phyloP scores from a whole-genome alignment of 1,140 invertebrate species.

The Theocolax elegans region DNA sequence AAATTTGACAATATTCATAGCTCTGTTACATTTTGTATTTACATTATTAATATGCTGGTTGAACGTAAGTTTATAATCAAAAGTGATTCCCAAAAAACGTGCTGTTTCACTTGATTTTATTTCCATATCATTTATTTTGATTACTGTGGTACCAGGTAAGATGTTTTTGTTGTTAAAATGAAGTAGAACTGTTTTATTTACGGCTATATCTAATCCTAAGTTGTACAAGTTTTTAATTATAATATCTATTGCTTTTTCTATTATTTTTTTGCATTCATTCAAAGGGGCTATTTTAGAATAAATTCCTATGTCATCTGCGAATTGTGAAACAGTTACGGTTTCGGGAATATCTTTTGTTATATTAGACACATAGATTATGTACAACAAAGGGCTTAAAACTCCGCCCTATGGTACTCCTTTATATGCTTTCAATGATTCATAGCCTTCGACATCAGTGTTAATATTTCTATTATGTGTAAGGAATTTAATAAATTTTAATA shows the following conservation, averaged over 20 bases:
- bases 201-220: background rate
- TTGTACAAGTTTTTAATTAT: background rate
- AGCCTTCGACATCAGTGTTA: too few relatives aligned
- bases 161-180: conserved; percentile 21
- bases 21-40: background rate
- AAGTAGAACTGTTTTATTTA: background rate
- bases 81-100: background rate
- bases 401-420: too few relatives aligned
- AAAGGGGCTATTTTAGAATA: background rate
- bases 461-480: too few relatives aligned
- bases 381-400: too few relatives aligned
- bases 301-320: conserved; percentile 2
- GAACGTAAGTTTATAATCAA: conserved; percentile 18
- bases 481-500: too few relatives aligned
- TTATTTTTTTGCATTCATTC: background rate
- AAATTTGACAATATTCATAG: background rate
- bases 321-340: background rate
- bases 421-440: too few relatives aligned
- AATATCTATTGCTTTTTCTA: background rate
- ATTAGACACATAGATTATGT: too few relatives aligned
- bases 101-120: background rate
- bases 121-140: background rate
- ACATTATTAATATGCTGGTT: background rate
- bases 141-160: background rate
- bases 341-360: background rate